Conservation (phyloP, 2,888 invertebrate genomes). For the Nephrotoma guestfalica region DNA sequence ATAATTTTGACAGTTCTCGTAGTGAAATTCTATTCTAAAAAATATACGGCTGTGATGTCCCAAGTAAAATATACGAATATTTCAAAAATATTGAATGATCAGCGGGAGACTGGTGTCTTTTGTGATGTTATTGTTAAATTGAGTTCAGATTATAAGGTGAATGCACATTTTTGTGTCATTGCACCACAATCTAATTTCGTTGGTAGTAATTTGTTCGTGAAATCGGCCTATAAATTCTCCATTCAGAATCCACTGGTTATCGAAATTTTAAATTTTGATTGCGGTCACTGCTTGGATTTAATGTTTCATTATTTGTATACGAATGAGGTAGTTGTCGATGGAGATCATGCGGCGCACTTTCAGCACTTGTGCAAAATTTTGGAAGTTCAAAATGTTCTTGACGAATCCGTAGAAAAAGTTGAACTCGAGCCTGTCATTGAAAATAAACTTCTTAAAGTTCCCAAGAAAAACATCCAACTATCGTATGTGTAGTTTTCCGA, state of each 20-base stretch:
- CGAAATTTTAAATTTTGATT: slow-evolving; percentile 24
- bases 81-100: slow-evolving; percentile 26
- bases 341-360: slow-evolving; percentile 26
- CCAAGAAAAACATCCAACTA: not conserved
- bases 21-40: no score
- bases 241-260: slow-evolving; percentile 29
- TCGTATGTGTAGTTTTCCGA: not conserved
- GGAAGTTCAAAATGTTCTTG: slow-evolving; percentile 21
- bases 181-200: slow-evolving; percentile 29
- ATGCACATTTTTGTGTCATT: slow-evolving; percentile 27
- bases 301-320: slow-evolving; percentile 29
- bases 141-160: slow-evolving; percentile 15
- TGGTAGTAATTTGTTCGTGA: slow-evolving; percentile 20
- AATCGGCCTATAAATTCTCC: slow-evolving; percentile 21
- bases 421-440: not conserved
- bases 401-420: not conserved
- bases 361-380: slow-evolving; percentile 25
- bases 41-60: not conserved
- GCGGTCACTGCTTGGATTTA: slow-evolving; percentile 23
- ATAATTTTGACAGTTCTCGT: not conserved
- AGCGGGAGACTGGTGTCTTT: slow-evolving; percentile 24
- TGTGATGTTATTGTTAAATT: slow-evolving; percentile 24
- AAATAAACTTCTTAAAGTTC: not conserved
- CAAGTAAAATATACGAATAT: slow-evolving; percentile 17
- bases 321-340: slow-evolving; percentile 24